Evolutionary conservation across 2,888 invertebrate species (phyloP), one percentile per base, ranked within the genome.

Genomic region (Temnothorax unifasciatus): DNA sequence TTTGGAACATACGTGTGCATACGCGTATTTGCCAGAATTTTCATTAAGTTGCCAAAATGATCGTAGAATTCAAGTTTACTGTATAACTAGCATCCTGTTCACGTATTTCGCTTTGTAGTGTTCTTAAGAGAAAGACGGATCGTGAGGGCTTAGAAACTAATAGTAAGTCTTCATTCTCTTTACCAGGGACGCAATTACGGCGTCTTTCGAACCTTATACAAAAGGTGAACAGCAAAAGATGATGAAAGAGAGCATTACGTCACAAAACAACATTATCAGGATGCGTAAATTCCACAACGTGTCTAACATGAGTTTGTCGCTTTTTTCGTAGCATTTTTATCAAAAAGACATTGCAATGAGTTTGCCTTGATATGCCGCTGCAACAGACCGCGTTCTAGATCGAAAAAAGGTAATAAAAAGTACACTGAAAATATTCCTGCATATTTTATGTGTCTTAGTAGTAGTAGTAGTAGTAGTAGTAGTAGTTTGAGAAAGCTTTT

Each of bases 171-270:
- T 82, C 85, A 82, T 86, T 89, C 83, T 88, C 81, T 64, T 86
- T 81, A 83, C 85, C 75, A 83, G 85, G 85, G 86, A 90, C 83
- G 90, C 89, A 89, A 90, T 90, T 90, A 89, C 85, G 85, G 85
- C 86, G 85, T 86, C 86, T 86, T 84, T 61, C 81, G 84, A 88
- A 89, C 83, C 85, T 88, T 73, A 73, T 71, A 76, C 66, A 71
- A 59, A 85, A 84, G 73, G 77, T 54, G 69, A 75, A 68, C 76
- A 68, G 59, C 34, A 18, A 61, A 57, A 69, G 83, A 59, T 54
- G 61, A 79, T 59, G 47, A 21, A 81, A 47, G 79, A 38, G 57
- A 59, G 8, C 38, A 59, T 47, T 71, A 71, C 11, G n/a, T 66
- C 41, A 44, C 25, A 13, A 81, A 25, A 74, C n/a, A 21, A 11